These are phyloP conservation scores for Takifugu rubripes DNA, from an alignment of 2,797 vertebrate genomes.

Conservation along the genomic window DNA sequence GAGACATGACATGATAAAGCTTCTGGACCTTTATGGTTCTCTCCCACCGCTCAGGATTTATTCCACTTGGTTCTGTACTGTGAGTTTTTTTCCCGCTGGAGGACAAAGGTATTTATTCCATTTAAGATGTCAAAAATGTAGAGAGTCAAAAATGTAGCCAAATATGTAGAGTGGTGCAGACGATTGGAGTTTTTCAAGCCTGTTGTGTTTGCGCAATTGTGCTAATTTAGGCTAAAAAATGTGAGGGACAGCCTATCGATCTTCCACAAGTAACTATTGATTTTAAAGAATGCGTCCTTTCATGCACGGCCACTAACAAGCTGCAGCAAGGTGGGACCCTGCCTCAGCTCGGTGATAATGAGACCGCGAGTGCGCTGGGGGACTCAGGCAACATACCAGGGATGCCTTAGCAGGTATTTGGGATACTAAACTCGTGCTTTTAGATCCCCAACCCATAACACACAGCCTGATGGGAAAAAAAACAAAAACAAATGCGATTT, in stretches of 20 bases:
- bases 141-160: too few relatives aligned
- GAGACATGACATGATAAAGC: conserved; percentile 48
- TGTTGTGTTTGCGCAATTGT: too few relatives aligned
- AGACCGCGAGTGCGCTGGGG: conserved; percentile 50
- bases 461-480: conserved; percentile 9
- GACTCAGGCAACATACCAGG: conserved; percentile 67
- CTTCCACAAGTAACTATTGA: conserved; percentile 1
- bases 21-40: not conserved
- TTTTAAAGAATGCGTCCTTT: conserved; percentile 16
- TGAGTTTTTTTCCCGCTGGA: too few relatives aligned
- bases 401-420: conserved; percentile 73
- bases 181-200: too few relatives aligned
- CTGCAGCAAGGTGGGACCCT: conserved; percentile 57
- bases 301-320: conserved; percentile 52
- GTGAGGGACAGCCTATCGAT: not conserved
- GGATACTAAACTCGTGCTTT: conserved; percentile 60
- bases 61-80: too few relatives aligned
- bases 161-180: too few relatives aligned
- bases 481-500: conserved; percentile 19
- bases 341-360: conserved; percentile 53
- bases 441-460: conserved; percentile 11
- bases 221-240: too few relatives aligned
- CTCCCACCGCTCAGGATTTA: too few relatives aligned
- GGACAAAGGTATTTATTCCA: too few relatives aligned
- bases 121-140: too few relatives aligned